Evolutionary conservation across 2,797 vertebrate species (phyloP), one percentile per base, ranked within the genome.

Genomic region (Manis javanica): DNA sequence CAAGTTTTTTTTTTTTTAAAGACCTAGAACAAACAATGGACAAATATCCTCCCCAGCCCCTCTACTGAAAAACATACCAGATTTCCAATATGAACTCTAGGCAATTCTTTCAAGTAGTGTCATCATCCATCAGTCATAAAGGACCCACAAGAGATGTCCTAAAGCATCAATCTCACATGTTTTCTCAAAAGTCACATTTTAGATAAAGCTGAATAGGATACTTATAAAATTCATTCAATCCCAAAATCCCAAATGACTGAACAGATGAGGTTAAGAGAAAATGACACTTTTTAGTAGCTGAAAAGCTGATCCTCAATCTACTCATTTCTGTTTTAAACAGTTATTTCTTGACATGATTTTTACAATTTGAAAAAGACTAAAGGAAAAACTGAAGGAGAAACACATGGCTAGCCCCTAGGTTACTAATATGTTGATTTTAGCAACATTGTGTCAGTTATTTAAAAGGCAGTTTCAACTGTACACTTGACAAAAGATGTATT

Each of bases 141-240:
- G 19, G 16, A 74, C 18, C 64, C 61, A 49, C 0, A 86, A 83
- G n/a, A 55, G 14, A 37, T 23, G 29, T 66, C 69, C 53, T 61
- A 39, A 81, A 82, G 34, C 49, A 66, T 37, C 37, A 42, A 61
- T 11, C 29, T 61, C 75, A 53, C 5, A 5, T 63, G 59, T 77
- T 49, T 96, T 66, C 68, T 88, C 61, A 81, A 87, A 88, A 18
- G 83, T 71, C 31, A 75, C 21, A 61, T 55, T 95, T 94, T 75
- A 95, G 68, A 81, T n/a, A 86, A 95, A 79, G 37, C 37, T 87
- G 90, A 84, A 23, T 84, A 12, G 12, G 26, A 74, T 71, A 88
- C 23, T 61, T 74, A 86, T 0, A 53, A 90, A 87, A 87, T 39
- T 46, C 23, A 71, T 46, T 85, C 42, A 82, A 66, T 68, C 26